Conservation (phyloP, 2,888 invertebrate genomes). For the Lottia gigantea region DNA sequence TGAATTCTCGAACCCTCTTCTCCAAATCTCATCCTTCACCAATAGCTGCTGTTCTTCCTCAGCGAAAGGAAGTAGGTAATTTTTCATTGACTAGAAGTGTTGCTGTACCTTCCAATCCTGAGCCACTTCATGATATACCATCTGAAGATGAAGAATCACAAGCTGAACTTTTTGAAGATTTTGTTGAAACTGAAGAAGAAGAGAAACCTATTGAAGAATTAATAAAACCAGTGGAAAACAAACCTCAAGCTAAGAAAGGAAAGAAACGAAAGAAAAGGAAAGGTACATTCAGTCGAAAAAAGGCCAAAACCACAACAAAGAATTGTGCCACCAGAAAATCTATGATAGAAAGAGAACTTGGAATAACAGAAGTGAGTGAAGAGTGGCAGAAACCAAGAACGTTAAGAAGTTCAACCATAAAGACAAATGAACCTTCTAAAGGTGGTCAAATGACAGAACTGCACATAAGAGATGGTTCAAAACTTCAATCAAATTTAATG, state of each 20-base stretch:
- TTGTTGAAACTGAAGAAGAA: background rate
- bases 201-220: background rate
- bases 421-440: background rate
- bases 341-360: background rate
- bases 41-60: slow-evolving; percentile 22
- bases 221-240: background rate
- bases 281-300: background rate
- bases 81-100: too few relatives aligned
- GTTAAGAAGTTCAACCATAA: background rate
- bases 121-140: background rate
- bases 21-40: slow-evolving; percentile 18
- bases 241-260: background rate
- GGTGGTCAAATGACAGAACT: background rate
- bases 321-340: background rate
- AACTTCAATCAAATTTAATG: background rate
- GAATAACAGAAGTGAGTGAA: background rate
- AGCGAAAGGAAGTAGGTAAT: background rate
- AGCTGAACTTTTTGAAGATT: background rate
- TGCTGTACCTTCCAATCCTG: background rate
- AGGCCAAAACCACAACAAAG: background rate
- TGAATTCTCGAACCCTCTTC: slow-evolving; percentile 13
- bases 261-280: slow-evolving; percentile 8
- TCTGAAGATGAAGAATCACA: background rate
- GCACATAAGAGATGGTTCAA: background rate
- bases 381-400: background rate